These are phyloP conservation scores for Cebus imitator DNA, from an alignment of 2,113 vertebrate species.

Conservation along the genomic window DNA sequence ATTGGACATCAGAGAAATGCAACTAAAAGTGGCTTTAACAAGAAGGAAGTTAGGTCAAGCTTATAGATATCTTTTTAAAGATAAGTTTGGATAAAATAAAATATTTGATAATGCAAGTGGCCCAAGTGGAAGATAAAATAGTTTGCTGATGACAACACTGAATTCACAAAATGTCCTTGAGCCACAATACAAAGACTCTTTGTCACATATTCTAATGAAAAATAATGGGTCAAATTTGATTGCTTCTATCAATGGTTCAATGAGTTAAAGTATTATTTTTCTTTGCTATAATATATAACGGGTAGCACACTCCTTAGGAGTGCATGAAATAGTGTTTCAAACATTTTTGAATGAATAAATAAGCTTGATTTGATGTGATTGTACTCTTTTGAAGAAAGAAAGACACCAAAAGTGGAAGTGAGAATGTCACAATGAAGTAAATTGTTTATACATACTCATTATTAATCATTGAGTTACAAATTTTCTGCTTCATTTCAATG, in stretches of 20 bases:
- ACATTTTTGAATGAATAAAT: not conserved
- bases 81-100: not conserved
- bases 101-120: not conserved
- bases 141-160: not conserved
- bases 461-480: not conserved
- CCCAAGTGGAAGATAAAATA: not conserved
- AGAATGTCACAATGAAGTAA: not conserved
- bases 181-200: not conserved
- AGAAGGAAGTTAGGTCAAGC: not conserved
- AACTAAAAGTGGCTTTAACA: not conserved
- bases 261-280: not conserved
- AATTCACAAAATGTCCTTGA: not conserved
- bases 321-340: not conserved
- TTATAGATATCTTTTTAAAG: not conserved
- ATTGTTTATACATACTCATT: not conserved
- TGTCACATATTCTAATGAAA: not conserved
- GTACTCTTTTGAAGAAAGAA: not conserved
- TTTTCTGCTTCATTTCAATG: not conserved
- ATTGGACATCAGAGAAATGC: not conserved
- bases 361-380: not conserved
- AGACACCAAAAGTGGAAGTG: not conserved
- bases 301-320: not conserved
- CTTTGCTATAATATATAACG: not conserved
- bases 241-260: not conserved
- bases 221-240: not conserved